A percentile compares a stretch with the other conserved stretches of the same genome.
Evolutionary conservation across 2,888 invertebrate genomes (phyloP).

Genomic region (Thymelicus lineola): DNA sequence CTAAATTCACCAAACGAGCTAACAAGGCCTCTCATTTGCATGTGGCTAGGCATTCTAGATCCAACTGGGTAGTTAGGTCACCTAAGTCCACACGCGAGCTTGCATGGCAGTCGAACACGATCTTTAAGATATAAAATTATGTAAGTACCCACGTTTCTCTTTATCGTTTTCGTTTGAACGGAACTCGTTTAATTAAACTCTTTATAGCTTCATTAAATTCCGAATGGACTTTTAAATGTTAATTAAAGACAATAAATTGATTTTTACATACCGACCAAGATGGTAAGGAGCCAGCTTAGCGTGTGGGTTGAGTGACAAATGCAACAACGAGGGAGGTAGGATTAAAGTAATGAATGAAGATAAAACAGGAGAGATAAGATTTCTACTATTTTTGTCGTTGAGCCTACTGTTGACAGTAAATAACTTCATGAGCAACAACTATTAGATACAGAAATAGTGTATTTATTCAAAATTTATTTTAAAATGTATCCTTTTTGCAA

Average conservation of each 20-base stretch:
- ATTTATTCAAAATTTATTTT: background rate
- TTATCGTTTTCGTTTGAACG: conserved; percentile 31
- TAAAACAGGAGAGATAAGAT: conserved; percentile 23
- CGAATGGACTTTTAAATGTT: conserved; percentile 39
- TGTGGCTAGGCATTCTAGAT: conserved; percentile 30
- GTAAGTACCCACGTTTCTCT: conserved; percentile 32
- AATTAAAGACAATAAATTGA: conserved; percentile 42
- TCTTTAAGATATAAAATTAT: conserved; percentile 47
- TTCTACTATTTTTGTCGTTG: background rate
- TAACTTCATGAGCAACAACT: background rate
- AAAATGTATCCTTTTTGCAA: too few species aligned
- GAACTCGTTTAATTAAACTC: conserved; percentile 37
- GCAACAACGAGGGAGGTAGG: conserved; percentile 31
- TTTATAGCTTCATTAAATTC: conserved; percentile 45
- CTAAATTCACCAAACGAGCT: conserved; percentile 16
- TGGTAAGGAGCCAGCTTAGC: conserved; percentile 18
- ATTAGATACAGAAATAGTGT: too few species aligned
- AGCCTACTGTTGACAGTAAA: background rate
- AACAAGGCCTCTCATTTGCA: conserved; percentile 37
- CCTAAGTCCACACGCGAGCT: conserved; percentile 49
- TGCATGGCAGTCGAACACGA: conserved; percentile 48
- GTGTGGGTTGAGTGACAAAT: conserved; percentile 37
- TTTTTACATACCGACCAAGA: conserved; percentile 30
- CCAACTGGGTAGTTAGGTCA: conserved; percentile 43
- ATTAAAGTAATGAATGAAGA: conserved; percentile 20